Percentiles rank a stretch among this genome's conserved stretches.
These are phyloP conservation scores for Falco peregrinus DNA, from an alignment of 2,797 vertebrate species.

Conservation along the genomic window DNA sequence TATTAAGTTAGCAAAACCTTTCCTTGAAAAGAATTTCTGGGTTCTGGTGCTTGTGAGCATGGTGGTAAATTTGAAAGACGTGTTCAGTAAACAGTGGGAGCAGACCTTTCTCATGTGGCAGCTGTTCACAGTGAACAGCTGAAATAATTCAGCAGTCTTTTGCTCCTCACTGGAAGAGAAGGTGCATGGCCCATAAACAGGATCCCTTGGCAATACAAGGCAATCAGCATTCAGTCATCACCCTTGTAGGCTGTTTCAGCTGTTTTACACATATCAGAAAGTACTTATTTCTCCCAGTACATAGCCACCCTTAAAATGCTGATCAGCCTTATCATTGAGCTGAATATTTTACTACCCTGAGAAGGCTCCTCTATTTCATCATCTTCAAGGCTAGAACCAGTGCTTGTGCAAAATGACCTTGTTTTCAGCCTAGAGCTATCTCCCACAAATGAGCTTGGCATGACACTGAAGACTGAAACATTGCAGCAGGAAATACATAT, in stretches of 20 bases:
- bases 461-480: background rate
- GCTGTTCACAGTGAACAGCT: background rate
- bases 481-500: background rate
- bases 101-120: background rate
- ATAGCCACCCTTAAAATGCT: background rate
- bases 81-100: background rate
- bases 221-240: background rate
- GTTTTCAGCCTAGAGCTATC: background rate
- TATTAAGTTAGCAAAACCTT: background rate
- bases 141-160: background rate
- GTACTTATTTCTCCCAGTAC: background rate
- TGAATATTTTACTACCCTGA: background rate
- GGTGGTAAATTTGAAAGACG: background rate
- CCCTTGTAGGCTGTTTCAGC: background rate
- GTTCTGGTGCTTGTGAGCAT: background rate
- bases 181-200: background rate
- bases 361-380: background rate
- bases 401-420: background rate
- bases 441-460: background rate
- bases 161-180: background rate
- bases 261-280: background rate
- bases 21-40: background rate
- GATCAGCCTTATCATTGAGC: background rate
- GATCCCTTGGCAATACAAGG: background rate
- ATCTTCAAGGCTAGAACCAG: background rate